These are phyloP conservation scores for Rugalucina vietnamica DNA, from an alignment of 2,888 invertebrate genomes.

Conservation along the genomic window DNA sequence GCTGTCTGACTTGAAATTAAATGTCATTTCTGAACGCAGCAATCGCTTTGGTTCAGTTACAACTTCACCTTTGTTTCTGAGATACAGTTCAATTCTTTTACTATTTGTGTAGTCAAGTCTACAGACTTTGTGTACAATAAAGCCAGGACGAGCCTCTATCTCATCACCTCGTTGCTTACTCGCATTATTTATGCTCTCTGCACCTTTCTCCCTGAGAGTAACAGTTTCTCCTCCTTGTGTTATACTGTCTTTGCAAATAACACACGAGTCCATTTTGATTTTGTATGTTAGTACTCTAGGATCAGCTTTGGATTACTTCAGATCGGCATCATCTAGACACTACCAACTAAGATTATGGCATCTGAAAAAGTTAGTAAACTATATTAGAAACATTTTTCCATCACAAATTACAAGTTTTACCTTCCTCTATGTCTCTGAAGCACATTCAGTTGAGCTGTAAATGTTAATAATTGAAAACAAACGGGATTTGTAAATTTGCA, in stretches of 20 bases:
- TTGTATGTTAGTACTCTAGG: too few relatives aligned
- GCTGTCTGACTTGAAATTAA: not conserved
- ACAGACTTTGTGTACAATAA: slow-evolving; percentile 25
- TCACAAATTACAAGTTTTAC: too few relatives aligned
- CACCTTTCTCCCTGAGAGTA: slow-evolving; percentile 5
- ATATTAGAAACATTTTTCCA: too few relatives aligned
- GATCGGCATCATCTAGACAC: too few relatives aligned
- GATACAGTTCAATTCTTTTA: slow-evolving; percentile 2
- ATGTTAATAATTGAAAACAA: too few relatives aligned
- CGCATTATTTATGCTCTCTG: slow-evolving; percentile 16
- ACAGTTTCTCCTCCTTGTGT: not conserved
- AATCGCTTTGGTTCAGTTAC: not conserved
- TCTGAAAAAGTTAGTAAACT: too few relatives aligned
- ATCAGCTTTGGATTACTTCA: too few relatives aligned
- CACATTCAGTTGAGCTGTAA: too few relatives aligned
- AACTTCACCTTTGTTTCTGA: not conserved
- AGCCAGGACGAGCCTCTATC: not conserved
- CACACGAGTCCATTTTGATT: slow-evolving; percentile 20
- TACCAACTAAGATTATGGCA: too few relatives aligned
- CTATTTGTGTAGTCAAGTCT: slow-evolving; percentile 14
- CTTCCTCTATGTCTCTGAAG: too few relatives aligned
- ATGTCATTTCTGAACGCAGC: slow-evolving; percentile 16
- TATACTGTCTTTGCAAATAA: slow-evolving; percentile 7
- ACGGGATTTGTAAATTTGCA: too few relatives aligned
- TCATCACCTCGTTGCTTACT: slow-evolving; percentile 10